Conservation (phyloP, 2,888 invertebrate species). For the Phyto melanocephala region DNA sequence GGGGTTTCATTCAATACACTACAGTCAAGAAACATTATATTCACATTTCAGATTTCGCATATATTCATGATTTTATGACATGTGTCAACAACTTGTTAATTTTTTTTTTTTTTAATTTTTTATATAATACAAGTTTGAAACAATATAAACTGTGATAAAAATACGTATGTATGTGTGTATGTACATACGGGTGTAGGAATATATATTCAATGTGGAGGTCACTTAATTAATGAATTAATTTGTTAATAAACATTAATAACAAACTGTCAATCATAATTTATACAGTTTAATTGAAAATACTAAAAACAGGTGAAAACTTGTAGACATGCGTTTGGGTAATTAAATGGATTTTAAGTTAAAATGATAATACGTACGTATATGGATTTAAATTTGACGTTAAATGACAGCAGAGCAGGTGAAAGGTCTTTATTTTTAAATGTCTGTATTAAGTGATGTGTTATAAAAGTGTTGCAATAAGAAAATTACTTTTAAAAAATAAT, state of each 20-base stretch:
- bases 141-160: conserved; percentile 4
- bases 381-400: neutral
- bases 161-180: too few relatives aligned
- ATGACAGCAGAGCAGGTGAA: neutral
- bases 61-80: conserved; percentile 18
- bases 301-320: neutral
- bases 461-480: too few relatives aligned
- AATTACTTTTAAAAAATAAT: too few relatives aligned
- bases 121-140: neutral
- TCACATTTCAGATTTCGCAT: neutral
- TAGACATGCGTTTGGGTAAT: neutral
- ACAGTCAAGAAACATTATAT: neutral
- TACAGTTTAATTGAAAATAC: neutral
- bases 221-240: conserved; percentile 43
- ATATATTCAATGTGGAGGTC: conserved; percentile 31
- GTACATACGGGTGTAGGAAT: neutral
- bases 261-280: conserved; percentile 27
- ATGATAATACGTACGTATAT: neutral
- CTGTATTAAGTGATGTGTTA: neutral
- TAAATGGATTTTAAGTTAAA: neutral
- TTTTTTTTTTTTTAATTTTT: neutral
- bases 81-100: conserved; percentile 43
- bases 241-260: conserved; percentile 44
- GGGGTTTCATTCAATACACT: neutral
- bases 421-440: neutral